Percentiles rank a stretch among this genome's conserved stretches.
Evolutionary conservation across 2,888 invertebrate species (phyloP).

Genomic region (Sesia apiformis): DNA sequence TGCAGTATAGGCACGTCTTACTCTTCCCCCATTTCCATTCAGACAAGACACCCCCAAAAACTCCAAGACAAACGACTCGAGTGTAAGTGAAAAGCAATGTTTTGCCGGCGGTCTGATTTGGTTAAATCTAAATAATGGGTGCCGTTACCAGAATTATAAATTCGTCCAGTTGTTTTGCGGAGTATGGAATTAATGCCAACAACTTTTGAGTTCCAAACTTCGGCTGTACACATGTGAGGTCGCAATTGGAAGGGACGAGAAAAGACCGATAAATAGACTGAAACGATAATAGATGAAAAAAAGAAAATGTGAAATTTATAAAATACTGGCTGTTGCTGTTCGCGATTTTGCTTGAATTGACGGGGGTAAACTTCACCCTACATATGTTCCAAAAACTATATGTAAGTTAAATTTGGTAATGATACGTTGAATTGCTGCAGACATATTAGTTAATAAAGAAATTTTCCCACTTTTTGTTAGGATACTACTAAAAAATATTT

Average conservation of each 20-base stretch:
- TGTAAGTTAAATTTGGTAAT: too few relatives aligned
- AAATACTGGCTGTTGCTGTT: too few relatives aligned
- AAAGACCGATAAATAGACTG: background rate
- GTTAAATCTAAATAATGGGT: conserved; percentile 69
- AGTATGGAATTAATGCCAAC: conserved; percentile 30
- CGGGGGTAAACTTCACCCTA: too few relatives aligned
- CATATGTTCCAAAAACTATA: too few relatives aligned
- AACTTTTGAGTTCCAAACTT: conserved; percentile 16
- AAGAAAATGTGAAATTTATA: too few relatives aligned
- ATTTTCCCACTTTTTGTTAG: too few relatives aligned
- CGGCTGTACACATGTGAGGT: background rate
- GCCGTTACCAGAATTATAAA: conserved; percentile 54
- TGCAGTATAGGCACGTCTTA: background rate
- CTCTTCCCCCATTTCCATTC: background rate
- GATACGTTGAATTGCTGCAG: too few relatives aligned
- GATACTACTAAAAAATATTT: too few relatives aligned
- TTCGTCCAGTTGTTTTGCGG: conserved; percentile 49
- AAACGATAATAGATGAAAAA: too few relatives aligned
- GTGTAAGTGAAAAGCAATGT: conserved; percentile 67
- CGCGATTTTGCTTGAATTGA: too few relatives aligned
- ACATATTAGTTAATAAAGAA: too few relatives aligned
- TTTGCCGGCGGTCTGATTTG: conserved; percentile 54
- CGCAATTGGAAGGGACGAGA: background rate
- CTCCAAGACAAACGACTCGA: conserved; percentile 52
- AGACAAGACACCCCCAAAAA: conserved; percentile 31